Evolutionary conservation across 1,140 invertebrate species (phyloP).

Genomic region (Aphidius gifuensis): DNA sequence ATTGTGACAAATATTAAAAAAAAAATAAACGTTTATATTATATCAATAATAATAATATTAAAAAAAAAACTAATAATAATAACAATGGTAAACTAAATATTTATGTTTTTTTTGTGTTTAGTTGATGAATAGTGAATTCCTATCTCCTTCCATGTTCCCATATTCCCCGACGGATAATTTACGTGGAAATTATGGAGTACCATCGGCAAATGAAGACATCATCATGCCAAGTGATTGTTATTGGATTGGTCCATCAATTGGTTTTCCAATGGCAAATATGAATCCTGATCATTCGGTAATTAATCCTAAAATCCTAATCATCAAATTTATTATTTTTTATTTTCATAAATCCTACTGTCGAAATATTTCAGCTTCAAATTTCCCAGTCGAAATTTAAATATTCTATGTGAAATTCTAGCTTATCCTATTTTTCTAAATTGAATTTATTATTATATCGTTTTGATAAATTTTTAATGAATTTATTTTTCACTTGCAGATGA

Average conservation of each 20-base stretch:
- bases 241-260: slow-evolving; percentile 29
- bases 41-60: slow-evolving; percentile 20
- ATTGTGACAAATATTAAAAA: slow-evolving; percentile 20
- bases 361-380: too few relatives aligned
- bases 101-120: slow-evolving; percentile 27
- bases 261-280: slow-evolving; percentile 17
- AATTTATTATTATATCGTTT: too few relatives aligned
- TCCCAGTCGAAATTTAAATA: neutral
- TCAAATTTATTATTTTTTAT: slow-evolving; percentile 5
- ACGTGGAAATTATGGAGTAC: slow-evolving; percentile 8
- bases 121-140: slow-evolving; percentile 38
- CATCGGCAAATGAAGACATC: slow-evolving; percentile 27
- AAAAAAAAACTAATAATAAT: slow-evolving; percentile 27
- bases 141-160: slow-evolving; percentile 40
- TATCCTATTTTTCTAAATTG: too few relatives aligned
- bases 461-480: too few relatives aligned
- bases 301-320: too few relatives aligned
- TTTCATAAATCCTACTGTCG: neutral
- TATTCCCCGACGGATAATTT: slow-evolving; percentile 25
- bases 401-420: too few relatives aligned
- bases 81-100: slow-evolving; percentile 19
- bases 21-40: slow-evolving; percentile 40
- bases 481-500: too few relatives aligned
- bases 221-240: slow-evolving; percentile 34
- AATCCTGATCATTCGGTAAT: slow-evolving; percentile 22